Evolutionary conservation across 2,888 invertebrate species (phyloP), one percentile per base, ranked within the genome.

Genomic region (Cremastobaeus sp.): DNA sequence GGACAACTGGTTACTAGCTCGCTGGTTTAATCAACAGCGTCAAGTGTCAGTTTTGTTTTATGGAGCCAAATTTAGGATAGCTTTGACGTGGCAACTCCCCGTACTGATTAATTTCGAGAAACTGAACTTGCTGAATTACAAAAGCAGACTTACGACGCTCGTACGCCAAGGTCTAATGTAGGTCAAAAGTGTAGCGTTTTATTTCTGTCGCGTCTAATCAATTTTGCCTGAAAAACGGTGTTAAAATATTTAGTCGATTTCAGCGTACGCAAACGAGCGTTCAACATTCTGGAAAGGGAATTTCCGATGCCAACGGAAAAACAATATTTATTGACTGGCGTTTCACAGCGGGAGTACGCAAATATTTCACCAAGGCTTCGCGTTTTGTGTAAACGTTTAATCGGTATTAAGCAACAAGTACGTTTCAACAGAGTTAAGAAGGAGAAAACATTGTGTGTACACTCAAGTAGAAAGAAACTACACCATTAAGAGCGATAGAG

Each of bases 31-130:
- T 59, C 28, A 43, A 12, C 20, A 35, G 5, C 11, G 11, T 37
- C 11, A 14, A 12, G 12, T 17, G 8, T 32, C 15, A 21, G 30
- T 45, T 35, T 20, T 30, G 43, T 43, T 62, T 45, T 35, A 30
- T 17, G 28, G 1, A 12, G 39, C 32, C 30, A 14, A 18, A 32
- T 39, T 54, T 4, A 0, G 20, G 14, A 15, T 37, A 54, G 0
- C 50, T 57, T 57, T 66, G 50, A 41, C 39, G 32, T 12, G 30
- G 30, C 17, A 30, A 50, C n/a, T 48, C 25, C 32, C 15, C 17
- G 28, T 48, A 8, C 47, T 55, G 54, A 55, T 66, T 52, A 68
- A 68, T 68, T 48, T 57, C 43, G 15, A 43, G 50, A 30, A 66
- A 66, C 57, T 57, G 20, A 50, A 66, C 25, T 45, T 43, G 28